Evolutionary conservation across 2,797 vertebrate species (phyloP), one percentile per base, ranked within the genome.

Genomic region (Darevskia nairensis): DNA sequence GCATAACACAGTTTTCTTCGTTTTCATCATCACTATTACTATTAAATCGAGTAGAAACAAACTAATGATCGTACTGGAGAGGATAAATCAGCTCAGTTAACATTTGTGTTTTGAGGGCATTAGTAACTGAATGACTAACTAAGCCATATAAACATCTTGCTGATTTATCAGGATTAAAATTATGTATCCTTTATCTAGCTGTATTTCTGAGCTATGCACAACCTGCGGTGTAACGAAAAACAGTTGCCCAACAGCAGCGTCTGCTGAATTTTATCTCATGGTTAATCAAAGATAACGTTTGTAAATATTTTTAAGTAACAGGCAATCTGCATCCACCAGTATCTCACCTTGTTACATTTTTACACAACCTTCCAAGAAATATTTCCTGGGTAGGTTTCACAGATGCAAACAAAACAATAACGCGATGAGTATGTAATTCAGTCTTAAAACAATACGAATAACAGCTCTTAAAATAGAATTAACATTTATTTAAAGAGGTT

Each of bases 161-260:
- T 77, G 35, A 77, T 76, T 85, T 66, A 77, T 77, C 39, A 66
- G 41, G 29, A 77, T 23, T 85, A 64, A 85, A 76, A 64, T 76
- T 25, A 64, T 66, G 61, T 59, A 39, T 44, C 46, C 64, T 32
- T 68, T 44, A 46, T 68, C 17, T 32, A 8, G 6, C 17, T 46
- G 39, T 71, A 44, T 74, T 74, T 87, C 27, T 61, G 35, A 81
- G 11, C 19, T 4, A 21, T 68, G 44, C 44, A 23, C 10, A 77
- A 64, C 17, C 75, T 21, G 19, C 35, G 44, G 32, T 64, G 25
- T n/a, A 81, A 61, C 44, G 17, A 87, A n/a, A 46, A 78, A 44
- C 27, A 85, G 39, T 66, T 77, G 74, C 17, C 41, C 19, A 41
- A 61, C 15, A 75, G 71, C 32, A 39, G 15, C 13, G 10, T 64